A percentile compares a stretch with the other conserved stretches of the same genome.
These are phyloP conservation scores for Cryptops parisi DNA, from an alignment of 2,888 invertebrate genomes.

Conservation along the genomic window DNA sequence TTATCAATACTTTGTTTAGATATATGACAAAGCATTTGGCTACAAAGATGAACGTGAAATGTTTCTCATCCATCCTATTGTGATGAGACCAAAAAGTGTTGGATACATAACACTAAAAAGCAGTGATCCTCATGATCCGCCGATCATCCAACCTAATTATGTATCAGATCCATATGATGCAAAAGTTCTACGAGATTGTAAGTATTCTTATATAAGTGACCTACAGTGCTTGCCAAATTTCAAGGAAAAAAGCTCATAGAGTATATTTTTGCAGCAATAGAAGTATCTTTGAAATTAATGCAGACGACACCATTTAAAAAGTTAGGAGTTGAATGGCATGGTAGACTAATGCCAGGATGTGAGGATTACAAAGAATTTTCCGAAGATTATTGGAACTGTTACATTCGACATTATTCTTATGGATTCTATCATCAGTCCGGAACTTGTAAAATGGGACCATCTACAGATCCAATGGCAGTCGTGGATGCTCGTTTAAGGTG, in stretches of 20 bases:
- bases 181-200: conserved; percentile 2
- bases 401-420: conserved; percentile 7
- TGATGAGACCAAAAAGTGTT: conserved; percentile 6
- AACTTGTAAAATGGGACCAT: conserved; percentile 13
- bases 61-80: neutral
- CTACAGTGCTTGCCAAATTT: no score
- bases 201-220: no score
- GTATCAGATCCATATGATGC: neutral
- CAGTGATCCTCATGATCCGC: conserved; percentile 2
- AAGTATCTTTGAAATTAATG: conserved; percentile 1
- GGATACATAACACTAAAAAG: neutral
- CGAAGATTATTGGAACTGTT: conserved; percentile 17
- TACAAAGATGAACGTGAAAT: neutral
- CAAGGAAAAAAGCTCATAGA: no score
- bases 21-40: neutral
- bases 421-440: conserved; percentile 12
- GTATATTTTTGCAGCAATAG: neutral
- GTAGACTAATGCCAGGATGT: conserved; percentile 4
- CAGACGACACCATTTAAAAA: conserved; percentile 2
- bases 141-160: neutral
- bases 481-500: conserved; percentile 14
- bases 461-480: conserved; percentile 14
- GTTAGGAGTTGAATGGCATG: conserved; percentile 3
- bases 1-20: neutral
- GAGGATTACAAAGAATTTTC: conserved; percentile 7